phyloP scores from a whole-genome alignment of 92 coral and sea anemone species.

The Porites rus region DNA sequence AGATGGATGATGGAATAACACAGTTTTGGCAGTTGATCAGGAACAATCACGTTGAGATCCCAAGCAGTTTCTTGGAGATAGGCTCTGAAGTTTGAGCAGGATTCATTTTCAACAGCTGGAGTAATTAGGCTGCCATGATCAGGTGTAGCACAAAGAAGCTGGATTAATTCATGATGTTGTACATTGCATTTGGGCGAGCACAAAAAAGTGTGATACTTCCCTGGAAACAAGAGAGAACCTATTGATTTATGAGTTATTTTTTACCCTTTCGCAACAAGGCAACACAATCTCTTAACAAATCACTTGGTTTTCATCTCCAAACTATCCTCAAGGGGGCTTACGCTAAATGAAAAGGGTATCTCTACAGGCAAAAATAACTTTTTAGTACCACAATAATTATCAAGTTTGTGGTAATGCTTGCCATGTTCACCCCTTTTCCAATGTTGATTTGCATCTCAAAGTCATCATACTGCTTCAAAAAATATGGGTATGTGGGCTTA shows the following conservation, averaged over 20 bases:
- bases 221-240: background rate
- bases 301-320: too few species aligned
- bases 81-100: constrained; percentile 10
- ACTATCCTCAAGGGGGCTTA: too few species aligned
- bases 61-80: constrained; percentile 11
- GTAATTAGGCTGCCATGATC: background rate
- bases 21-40: background rate
- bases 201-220: constrained; percentile 23
- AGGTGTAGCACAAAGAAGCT: constrained; percentile 37
- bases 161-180: constrained; percentile 27
- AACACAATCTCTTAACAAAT: too few species aligned
- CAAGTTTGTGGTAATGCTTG: too few species aligned
- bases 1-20: constrained; percentile 37
- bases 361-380: too few species aligned
- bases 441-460: too few species aligned
- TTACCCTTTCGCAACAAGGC: background rate
- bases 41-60: constrained; percentile 5
- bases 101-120: background rate
- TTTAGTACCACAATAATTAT: too few species aligned
- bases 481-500: too few species aligned
- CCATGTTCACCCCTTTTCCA: too few species aligned
- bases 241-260: background rate
- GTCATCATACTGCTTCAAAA: too few species aligned
- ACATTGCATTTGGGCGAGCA: constrained; percentile 9
- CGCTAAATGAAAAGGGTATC: too few species aligned